Evolutionary conservation across 2,888 invertebrate genomes (phyloP), one percentile per base, ranked within the genome.

Genomic region (Phengaris arion): DNA sequence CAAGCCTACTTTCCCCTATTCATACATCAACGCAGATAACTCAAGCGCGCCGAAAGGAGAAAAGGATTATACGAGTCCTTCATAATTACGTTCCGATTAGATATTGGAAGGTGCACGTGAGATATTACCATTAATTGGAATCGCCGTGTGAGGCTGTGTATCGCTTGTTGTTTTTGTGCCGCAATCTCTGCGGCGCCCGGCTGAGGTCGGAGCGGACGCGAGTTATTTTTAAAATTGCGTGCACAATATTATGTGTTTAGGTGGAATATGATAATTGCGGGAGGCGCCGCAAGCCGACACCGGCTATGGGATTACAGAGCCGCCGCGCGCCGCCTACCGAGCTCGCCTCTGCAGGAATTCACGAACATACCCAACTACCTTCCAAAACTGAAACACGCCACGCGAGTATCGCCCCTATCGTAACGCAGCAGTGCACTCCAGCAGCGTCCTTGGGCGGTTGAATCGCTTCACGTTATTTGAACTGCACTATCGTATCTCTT

Each of bases 171-270:
- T 35, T 72, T 72, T 82, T 81, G 81, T 81, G 86, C 86, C 81
- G 85, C 84, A 86, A 88, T 87, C 82, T 82, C 82, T 82, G 79
- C 84, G 85, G 84, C 85, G 85, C 85, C 83, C 83, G 85, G 90
- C 92, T 88, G 89, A 88, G 89, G 90, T 88, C 89, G 89, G 85
- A 82, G 85, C 91, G 90, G 90, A 89, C 91, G 88, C 86, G 83
- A 85, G 91, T 89, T 93, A 93, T 93, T 93, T 92, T 91, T 91
- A 89, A 93, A 92, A 93, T 93, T 92, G 92, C 93, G 89, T 90
- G 92, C 91, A 90, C 92, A 91, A 91, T 92, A 92, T 92, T 91
- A 92, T 92, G 91, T 92, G 92, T 93, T 93, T 93, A 92, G 93
- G 90, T 91, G 91, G 92, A 92, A 92, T 92, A 92, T 92, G 91